Base-by-base conservation (phyloP, 2,113 vertebrate species). In the Cyanoliseus patagonus region DNA sequence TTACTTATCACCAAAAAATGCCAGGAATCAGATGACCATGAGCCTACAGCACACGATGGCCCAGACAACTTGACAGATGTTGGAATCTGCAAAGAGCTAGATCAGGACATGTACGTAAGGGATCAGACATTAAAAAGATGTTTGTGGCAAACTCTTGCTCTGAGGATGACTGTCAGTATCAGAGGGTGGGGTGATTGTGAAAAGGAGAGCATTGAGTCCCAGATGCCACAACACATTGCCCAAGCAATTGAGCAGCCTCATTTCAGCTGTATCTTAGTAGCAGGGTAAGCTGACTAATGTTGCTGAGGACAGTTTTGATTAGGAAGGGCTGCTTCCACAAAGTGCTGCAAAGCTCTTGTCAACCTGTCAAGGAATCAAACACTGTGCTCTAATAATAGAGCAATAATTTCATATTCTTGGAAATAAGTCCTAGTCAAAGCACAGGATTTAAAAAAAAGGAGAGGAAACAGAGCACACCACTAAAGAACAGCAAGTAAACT, bases 301-400 rank as follows among this genome's bases (percentile, higher is more conserved):
- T 89, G 77, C 74, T 22, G 42, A 90, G 88, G 83, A 59, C 68
- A 92, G 68, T 86, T 93, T 78, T 88, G 55, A 88, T 79, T 20
- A 55, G 83, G 75, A 93, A 93, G 51, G 53, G 76, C n/a, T 88
- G 85, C 28, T 96, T 49, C 67, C 23, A 30, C 55, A 52, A 83
- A 88, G 37, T n/a, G 69, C 80, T 86, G 85, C 79, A 74, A 84
- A 92, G 64, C 42, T 83, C 73, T 70, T 92, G 64, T 86, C 85
- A 95, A 85, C 82, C 87, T 80, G 79, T 96, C 92, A 92, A 83
- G 61, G 73, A 88, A 94, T 94, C 80, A 83, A 88, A 85, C 33
- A 17, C 27, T 14, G 24, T n/a, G 53, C 35, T 86, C 93, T 86
- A 95, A 90, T 88, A 93, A 94, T 88, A 95, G 82, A 90, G 42